Conservation (phyloP, 2,113 vertebrate genomes). For the Aplodontia rufa region DNA sequence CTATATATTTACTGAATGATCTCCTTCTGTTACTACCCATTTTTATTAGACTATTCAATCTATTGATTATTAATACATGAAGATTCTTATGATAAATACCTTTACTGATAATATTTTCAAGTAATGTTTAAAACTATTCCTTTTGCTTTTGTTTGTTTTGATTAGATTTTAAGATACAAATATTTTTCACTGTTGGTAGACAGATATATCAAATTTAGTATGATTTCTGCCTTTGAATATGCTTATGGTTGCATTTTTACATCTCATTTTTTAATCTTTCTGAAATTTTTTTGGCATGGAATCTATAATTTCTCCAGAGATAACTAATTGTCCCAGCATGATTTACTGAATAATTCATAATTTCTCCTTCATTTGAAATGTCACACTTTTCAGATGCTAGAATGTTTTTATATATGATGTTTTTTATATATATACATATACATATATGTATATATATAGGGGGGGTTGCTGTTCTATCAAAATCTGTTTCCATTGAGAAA, state of each 20-base stretch:
- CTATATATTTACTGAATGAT: background rate
- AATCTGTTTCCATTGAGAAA: background rate
- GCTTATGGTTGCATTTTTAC: conserved; percentile 42
- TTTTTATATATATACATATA: background rate
- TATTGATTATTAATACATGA: background rate
- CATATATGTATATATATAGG: background rate
- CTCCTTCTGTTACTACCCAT: background rate
- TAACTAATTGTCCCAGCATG: conserved; percentile 58
- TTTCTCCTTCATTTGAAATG: conserved; percentile 65
- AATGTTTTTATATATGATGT: background rate
- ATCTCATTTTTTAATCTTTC: conserved; percentile 59
- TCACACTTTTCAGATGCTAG: conserved; percentile 45
- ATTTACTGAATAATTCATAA: conserved; percentile 70
- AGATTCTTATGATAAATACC: background rate
- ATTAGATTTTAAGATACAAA: conserved; percentile 15
- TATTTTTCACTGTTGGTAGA: conserved; percentile 27
- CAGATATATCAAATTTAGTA: conserved; percentile 8
- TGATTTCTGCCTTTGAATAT: background rate
- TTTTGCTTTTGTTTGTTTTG: conserved; percentile 37
- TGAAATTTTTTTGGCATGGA: conserved; percentile 58
- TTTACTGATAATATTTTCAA: conserved; percentile 16
- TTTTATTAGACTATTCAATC: conserved; percentile 15
- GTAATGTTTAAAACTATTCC: background rate
- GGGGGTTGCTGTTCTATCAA: background rate
- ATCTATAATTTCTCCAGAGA: conserved; percentile 42